Percentiles rank a stretch among this genome's conserved stretches.
Evolutionary conservation across 2,797 vertebrate genomes (phyloP).

Genomic region (Hyperoplus lanceolatus): DNA sequence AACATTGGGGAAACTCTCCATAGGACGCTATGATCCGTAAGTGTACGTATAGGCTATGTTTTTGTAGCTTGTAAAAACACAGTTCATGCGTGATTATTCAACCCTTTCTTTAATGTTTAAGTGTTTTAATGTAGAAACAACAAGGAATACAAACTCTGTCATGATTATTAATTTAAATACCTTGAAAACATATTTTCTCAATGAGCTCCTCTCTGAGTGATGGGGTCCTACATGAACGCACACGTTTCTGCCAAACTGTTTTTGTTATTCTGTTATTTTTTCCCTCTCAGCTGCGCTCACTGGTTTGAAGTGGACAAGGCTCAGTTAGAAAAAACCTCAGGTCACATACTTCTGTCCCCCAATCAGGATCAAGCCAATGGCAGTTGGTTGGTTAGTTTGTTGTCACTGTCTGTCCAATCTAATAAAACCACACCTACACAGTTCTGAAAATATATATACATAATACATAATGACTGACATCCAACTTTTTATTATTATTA

Average conservation of each 20-base stretch:
- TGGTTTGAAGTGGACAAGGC: background rate
- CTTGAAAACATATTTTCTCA: background rate
- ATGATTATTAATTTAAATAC: background rate
- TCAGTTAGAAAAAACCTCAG: no score
- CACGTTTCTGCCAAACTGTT: background rate
- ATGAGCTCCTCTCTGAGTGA: background rate
- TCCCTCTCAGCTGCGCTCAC: background rate
- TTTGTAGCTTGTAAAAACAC: no score
- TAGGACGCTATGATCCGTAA: background rate
- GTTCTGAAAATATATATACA: background rate
- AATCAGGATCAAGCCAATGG: no score
- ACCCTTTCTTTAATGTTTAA: background rate
- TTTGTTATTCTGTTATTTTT: background rate
- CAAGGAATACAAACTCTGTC: background rate
- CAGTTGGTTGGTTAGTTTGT: no score
- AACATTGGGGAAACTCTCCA: background rate
- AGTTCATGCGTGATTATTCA: no score
- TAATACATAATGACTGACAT: no score
- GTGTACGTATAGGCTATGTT: background rate
- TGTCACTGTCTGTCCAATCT: background rate
- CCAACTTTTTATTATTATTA: no score
- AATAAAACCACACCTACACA: background rate
- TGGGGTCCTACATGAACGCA: background rate
- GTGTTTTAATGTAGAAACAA: background rate
- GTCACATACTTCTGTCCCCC: no score